Evolutionary conservation across 2,113 vertebrate genomes (phyloP).

Genomic region (Nestor notabilis): DNA sequence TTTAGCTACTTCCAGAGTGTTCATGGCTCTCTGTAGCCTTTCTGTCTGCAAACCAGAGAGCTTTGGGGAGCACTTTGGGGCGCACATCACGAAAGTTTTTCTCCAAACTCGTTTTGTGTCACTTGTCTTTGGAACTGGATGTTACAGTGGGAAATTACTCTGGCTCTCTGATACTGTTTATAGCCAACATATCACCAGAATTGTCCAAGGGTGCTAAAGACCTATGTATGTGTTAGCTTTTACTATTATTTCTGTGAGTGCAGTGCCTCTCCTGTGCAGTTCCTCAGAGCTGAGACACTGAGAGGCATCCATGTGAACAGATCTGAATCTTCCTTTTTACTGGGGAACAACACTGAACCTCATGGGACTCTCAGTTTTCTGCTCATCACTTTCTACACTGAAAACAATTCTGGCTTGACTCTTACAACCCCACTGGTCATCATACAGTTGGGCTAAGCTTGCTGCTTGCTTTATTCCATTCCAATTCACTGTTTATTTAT

Average conservation of each 20-base stretch:
- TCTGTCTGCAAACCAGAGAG: neutral
- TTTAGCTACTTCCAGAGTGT: neutral
- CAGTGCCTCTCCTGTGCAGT: neutral
- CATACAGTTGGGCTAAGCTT: neutral
- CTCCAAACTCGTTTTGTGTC: neutral
- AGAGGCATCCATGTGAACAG: neutral
- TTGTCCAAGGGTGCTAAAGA: neutral
- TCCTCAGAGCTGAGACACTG: neutral
- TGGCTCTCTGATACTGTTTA: neutral
- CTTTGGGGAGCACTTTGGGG: neutral
- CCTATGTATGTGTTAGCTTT: accelerated
- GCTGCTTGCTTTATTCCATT: neutral
- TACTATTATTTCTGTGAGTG: neutral
- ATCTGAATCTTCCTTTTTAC: neutral
- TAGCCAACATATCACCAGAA: neutral
- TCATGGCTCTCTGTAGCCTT: accelerated
- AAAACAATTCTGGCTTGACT: neutral
- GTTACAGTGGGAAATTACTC: neutral
- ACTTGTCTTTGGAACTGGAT: neutral
- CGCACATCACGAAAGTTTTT: neutral
- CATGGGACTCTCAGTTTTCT: neutral
- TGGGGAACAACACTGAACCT: neutral
- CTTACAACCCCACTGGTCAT: neutral
- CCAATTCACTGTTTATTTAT: neutral
- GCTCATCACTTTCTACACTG: neutral